Conservation (phyloP, 2,113 vertebrate species). For the Urocynchramus pylzowi region DNA sequence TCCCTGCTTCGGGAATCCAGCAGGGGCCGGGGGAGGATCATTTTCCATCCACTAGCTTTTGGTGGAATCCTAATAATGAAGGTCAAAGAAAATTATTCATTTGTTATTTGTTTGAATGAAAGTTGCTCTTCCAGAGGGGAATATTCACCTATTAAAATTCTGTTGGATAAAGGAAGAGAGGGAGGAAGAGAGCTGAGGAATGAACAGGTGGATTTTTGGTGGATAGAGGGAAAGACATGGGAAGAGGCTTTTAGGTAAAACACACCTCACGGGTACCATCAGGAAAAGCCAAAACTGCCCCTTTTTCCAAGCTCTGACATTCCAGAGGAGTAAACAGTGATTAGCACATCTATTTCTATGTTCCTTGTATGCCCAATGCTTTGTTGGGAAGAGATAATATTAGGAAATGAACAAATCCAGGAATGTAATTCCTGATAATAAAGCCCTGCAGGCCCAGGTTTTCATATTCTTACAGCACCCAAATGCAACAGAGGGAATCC, state of each 20-base stretch:
- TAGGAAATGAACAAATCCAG: background rate
- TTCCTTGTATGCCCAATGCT: background rate
- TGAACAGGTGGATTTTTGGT: background rate
- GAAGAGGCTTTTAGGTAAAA: background rate
- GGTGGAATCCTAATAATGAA: background rate
- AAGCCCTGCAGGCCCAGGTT: background rate
- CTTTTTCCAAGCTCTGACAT: background rate
- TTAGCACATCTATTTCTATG: background rate
- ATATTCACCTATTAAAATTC: background rate
- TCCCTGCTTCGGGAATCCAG: background rate
- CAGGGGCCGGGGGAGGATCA: background rate
- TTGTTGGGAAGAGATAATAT: background rate
- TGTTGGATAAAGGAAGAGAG: background rate
- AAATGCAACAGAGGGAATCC: background rate
- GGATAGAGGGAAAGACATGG: background rate
- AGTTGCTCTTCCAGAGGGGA: background rate
- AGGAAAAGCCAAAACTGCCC: background rate
- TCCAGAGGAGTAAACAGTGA: background rate
- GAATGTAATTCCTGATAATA: background rate
- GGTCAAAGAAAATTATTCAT: rapidly evolving
- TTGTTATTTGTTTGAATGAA: background rate
- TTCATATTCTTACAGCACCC: background rate
- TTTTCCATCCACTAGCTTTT: background rate
- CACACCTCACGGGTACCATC: background rate
- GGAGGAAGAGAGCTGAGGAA: background rate